Percentiles rank a stretch among this genome's conserved stretches.
Conservation (phyloP, 2,113 vertebrate genomes). For the Sitta europaea region DNA sequence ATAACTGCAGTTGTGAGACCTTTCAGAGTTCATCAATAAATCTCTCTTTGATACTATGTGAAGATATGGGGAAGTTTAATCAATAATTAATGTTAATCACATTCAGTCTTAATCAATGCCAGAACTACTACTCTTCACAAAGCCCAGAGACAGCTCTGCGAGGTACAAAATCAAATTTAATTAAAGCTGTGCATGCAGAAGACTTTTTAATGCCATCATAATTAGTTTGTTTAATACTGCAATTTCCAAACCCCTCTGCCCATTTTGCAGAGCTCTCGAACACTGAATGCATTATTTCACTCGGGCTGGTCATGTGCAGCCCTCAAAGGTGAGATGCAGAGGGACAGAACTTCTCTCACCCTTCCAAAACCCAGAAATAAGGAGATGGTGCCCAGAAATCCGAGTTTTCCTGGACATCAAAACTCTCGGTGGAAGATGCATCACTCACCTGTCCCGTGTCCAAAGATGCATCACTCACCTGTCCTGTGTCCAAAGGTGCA, state of each 20-base stretch:
- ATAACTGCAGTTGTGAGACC: not conserved
- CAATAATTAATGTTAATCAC: conserved; percentile 49
- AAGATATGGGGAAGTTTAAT: conserved; percentile 28
- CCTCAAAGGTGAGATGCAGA: not conserved
- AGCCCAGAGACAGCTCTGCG: not conserved
- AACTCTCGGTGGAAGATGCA: not conserved
- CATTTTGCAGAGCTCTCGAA: not conserved
- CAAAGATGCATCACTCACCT: too few relatives aligned
- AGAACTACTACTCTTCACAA: conserved; percentile 8
- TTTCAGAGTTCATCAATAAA: conserved; percentile 35
- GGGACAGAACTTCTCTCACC: not conserved
- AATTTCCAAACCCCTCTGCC: not conserved
- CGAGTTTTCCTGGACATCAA: not conserved
- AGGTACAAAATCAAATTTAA: conserved; percentile 29
- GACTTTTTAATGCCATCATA: conserved; percentile 1
- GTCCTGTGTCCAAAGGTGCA: too few relatives aligned
- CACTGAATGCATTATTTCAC: not conserved
- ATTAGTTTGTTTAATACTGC: conserved; percentile 25
- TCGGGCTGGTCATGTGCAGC: not conserved
- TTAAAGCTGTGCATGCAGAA: not conserved
- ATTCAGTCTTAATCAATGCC: conserved; percentile 32
- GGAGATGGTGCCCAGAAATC: not conserved
- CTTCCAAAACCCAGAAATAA: not conserved
- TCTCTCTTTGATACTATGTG: not conserved
- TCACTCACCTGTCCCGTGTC: not conserved